A percentile compares a stretch with the other conserved stretches of the same genome.
These are phyloP conservation scores for Etheostoma cragini DNA, from an alignment of 2,113 vertebrate genomes.

Conservation along the genomic window DNA sequence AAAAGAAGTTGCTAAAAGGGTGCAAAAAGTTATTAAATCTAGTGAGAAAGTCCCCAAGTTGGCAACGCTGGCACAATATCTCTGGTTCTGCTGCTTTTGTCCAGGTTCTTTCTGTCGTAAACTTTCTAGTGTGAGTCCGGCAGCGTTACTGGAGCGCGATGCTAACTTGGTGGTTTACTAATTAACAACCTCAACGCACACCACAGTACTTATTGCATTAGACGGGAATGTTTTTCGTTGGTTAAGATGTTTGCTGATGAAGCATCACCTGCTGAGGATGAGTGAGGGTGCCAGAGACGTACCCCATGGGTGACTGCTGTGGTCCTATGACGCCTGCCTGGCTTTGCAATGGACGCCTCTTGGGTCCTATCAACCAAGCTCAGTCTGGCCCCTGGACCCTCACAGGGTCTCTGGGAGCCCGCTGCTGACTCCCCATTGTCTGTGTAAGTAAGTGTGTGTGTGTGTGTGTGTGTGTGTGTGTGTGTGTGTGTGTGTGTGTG, in stretches of 20 bases:
- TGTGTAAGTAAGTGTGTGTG: slow-evolving; percentile 36
- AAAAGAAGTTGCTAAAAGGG: too few relatives aligned
- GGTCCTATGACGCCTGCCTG: slow-evolving; percentile 56
- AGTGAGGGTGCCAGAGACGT: background rate
- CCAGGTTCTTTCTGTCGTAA: background rate
- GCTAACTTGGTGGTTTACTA: background rate
- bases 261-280: background rate
- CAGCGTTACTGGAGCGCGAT: background rate
- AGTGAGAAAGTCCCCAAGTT: too few relatives aligned
- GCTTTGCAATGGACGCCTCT: slow-evolving; percentile 78
- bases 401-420: slow-evolving; percentile 56
- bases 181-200: background rate
- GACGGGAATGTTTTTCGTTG: background rate
- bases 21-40: too few relatives aligned
- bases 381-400: slow-evolving; percentile 62
- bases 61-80: too few relatives aligned
- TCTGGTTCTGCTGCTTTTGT: too few relatives aligned
- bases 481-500: slow-evolving; percentile 22
- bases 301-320: slow-evolving; percentile 30
- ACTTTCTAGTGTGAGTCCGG: background rate
- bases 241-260: slow-evolving; percentile 12
- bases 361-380: slow-evolving; percentile 55
- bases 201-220: too few relatives aligned
- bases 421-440: slow-evolving; percentile 78
- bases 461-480: slow-evolving; percentile 23